Base-by-base conservation (phyloP, 1,140 invertebrate species). In the Trichoplusia ni region DNA sequence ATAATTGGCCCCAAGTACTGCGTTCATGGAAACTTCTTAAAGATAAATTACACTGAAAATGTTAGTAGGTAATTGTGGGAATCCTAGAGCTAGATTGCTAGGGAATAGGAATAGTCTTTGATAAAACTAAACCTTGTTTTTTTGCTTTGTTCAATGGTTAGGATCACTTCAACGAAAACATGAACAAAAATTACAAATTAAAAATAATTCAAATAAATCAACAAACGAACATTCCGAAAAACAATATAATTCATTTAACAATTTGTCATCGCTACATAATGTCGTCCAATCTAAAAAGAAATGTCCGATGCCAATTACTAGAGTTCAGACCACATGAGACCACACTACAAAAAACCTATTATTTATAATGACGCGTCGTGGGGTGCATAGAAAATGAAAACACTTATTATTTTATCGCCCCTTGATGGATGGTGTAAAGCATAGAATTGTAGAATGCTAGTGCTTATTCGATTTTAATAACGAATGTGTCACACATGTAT, bases 321-420 rank as follows among this genome's bases (percentile, higher is more conserved):
- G 44, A 9, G 33, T 14, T 47, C 53, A 31, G 27, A 42, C 46
- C 71, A 79, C 73, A 79, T 79, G 82, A 75, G 82, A 65, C 77
- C 73, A 58, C 14, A 47, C 47, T 59, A 73, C 69, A 77, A 74
- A 78, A 75, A 80, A 76, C 67, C 68, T 81, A 78, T 81, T 76
- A 74, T 69, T 70, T 74, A 54, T 75, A 77, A 80, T 70, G 67
- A 78, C 67, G 67, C 60, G 69, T 76, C 56, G 67, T 71, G 73
- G 82, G 81, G 81, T 84, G 82, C 76, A 87, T 84, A 84, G 64
- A 76, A 69, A 83, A 79, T 81, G 75, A 74, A 78, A 82, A 80
- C 73, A 64, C 69, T 81, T 82, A 81, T 83, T 81, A 81, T 85
- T 81, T 87, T 84, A 84, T 82, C 79, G 71, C 69, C 38, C 61